Evolutionary conservation across 2,888 invertebrate genomes (phyloP).

Genomic region (Lordiphosa fenestrarum): DNA sequence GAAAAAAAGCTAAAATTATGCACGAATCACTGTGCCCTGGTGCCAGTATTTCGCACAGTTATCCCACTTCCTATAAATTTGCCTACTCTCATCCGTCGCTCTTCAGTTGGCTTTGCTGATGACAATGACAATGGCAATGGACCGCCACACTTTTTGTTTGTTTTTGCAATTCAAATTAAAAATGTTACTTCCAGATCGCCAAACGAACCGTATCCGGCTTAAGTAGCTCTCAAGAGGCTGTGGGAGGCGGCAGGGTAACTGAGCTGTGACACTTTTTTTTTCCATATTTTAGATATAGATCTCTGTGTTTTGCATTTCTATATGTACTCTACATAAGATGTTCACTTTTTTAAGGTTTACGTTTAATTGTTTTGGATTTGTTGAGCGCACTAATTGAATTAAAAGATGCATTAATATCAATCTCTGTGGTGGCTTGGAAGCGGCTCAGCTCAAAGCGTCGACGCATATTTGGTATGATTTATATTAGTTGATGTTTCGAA

Average conservation of each 20-base stretch:
- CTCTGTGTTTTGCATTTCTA: background rate
- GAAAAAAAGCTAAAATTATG: too few species aligned
- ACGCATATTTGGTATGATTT: background rate
- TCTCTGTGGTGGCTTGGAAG: background rate
- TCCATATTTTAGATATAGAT: background rate
- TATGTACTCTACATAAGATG: background rate
- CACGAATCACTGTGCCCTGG: too few species aligned
- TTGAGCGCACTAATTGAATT: conserved; percentile 8
- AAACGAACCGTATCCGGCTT: conserved; percentile 71
- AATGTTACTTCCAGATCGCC: conserved; percentile 59
- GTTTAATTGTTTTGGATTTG: background rate
- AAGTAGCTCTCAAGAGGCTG: conserved; percentile 23
- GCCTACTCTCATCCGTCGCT: conserved; percentile 5
- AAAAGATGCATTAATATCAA: conserved; percentile 13
- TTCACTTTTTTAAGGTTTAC: conserved; percentile 1
- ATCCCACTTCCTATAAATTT: conserved; percentile 40
- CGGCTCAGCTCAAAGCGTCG: conserved; percentile 8
- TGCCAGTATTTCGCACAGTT: background rate
- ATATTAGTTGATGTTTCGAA: conserved; percentile 9
- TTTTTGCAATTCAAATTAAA: conserved; percentile 55
- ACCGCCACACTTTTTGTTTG: conserved; percentile 18
- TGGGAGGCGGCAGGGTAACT: background rate
- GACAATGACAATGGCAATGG: conserved; percentile 44
- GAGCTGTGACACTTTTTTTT: conserved; percentile 12
- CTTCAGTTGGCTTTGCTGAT: conserved; percentile 19